Percentiles rank a stretch among this genome's conserved stretches.
Conservation (phyloP, 1,140 invertebrate genomes). For the Apis florea region DNA sequence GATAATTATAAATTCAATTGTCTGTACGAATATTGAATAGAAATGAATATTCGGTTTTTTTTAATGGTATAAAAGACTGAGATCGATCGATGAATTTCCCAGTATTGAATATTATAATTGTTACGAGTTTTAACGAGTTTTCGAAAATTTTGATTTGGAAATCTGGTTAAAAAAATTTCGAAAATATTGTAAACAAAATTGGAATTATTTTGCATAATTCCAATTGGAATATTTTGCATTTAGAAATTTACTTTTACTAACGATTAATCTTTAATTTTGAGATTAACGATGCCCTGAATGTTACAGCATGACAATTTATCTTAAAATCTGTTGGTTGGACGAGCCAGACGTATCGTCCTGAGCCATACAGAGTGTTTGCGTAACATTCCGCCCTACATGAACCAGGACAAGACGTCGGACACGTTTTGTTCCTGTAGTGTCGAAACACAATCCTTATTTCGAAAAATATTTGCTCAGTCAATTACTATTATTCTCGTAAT, state of each 20-base stretch:
- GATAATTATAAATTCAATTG: background rate
- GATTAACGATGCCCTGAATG: too few species aligned
- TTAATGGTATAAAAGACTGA: too few species aligned
- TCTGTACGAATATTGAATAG: background rate
- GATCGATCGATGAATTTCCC: too few species aligned
- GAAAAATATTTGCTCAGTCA: background rate
- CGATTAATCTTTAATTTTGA: background rate
- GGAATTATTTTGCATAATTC: background rate
- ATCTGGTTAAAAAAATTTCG: too few species aligned
- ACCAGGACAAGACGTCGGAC: slow-evolving; percentile 69
- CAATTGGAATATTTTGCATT: background rate
- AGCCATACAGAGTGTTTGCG: slow-evolving; percentile 68
- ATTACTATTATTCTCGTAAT: background rate
- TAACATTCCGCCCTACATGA: slow-evolving; percentile 69
- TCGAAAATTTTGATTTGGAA: too few species aligned
- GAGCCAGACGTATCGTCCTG: slow-evolving; percentile 66
- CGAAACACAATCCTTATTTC: background rate
- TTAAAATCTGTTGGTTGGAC: slow-evolving; percentile 43
- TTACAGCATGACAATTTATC: too few species aligned
- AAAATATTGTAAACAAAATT: background rate
- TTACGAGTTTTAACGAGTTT: too few species aligned
- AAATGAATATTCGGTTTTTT: too few species aligned
- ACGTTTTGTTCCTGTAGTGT: slow-evolving; percentile 30
- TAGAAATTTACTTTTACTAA: background rate
- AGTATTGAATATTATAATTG: too few species aligned